Evolutionary conservation across 2,797 vertebrate genomes (phyloP).

Genomic region (Gephyroberyx darwinii): DNA sequence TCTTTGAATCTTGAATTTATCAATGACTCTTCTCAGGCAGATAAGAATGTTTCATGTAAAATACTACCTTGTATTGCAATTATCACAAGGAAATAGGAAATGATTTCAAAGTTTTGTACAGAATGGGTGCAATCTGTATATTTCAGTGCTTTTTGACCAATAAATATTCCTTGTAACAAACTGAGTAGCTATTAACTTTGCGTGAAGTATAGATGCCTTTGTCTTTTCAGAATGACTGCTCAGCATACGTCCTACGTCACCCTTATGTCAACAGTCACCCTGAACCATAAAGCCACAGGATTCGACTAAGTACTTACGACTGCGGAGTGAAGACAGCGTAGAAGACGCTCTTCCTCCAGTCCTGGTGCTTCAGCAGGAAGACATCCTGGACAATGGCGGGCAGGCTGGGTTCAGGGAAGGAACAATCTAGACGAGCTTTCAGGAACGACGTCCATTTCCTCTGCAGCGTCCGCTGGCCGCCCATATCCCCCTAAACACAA

Average conservation of each 20-base stretch:
- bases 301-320: constrained; percentile 72
- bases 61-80: too few relatives aligned
- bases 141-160: neutral
- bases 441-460: constrained; percentile 85
- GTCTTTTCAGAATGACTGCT: neutral
- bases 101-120: neutral
- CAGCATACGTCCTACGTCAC: neutral
- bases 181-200: too few relatives aligned
- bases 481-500: constrained; percentile 80
- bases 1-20: neutral
- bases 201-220: neutral
- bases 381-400: constrained; percentile 84
- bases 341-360: constrained; percentile 82
- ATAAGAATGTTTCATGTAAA: too few relatives aligned
- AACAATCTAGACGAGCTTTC: constrained; percentile 83
- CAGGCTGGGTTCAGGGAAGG: constrained; percentile 78
- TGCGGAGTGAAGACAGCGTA: constrained; percentile 83
- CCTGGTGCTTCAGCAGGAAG: constrained; percentile 79
- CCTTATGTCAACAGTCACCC: neutral
- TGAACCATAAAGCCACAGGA: constrained; percentile 8
- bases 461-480: constrained; percentile 81
- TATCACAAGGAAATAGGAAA: neutral
- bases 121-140: neutral
- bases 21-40: too few relatives aligned
- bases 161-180: constrained; percentile 1